A percentile compares a stretch with the other conserved stretches of the same genome.
phyloP scores from a whole-genome alignment of 1,140 invertebrate species.

The Paramacrobiotus metropolitanus region DNA sequence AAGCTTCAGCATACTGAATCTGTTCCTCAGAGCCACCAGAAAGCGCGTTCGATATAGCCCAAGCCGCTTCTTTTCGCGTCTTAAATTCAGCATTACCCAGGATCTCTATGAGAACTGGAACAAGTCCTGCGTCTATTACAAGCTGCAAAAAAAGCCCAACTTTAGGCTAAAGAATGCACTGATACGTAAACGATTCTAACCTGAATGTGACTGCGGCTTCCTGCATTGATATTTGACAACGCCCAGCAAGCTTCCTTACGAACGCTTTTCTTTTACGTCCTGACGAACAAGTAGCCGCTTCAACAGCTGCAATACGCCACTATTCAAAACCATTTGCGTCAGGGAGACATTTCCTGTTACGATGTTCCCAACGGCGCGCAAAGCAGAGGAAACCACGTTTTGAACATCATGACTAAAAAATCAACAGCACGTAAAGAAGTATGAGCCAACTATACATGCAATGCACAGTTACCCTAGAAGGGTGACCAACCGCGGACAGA shows the following conservation, averaged over 20 bases:
- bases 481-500: constrained; percentile 76
- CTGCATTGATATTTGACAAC: constrained; percentile 89
- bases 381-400: constrained; percentile 76
- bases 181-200: constrained; percentile 20
- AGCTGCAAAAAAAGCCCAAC: constrained; percentile 33
- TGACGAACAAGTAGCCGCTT: constrained; percentile 47
- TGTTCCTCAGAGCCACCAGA: constrained; percentile 80
- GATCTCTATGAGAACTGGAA: constrained; percentile 70
- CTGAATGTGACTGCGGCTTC: constrained; percentile 76
- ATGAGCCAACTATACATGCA: no score
- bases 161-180: not conserved
- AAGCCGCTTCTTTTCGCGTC: constrained; percentile 86
- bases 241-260: constrained; percentile 96
- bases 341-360: constrained; percentile 92
- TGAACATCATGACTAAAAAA: constrained; percentile 51
- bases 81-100: constrained; percentile 79
- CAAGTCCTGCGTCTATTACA: constrained; percentile 84
- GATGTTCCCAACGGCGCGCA: constrained; percentile 87
- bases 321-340: constrained; percentile 80
- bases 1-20: constrained; percentile 49
- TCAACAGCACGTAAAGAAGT: not conserved
- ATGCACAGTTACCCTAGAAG: constrained; percentile 52
- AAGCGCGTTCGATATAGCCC: constrained; percentile 93
- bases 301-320: constrained; percentile 60
- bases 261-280: constrained; percentile 47